These are phyloP conservation scores for Lycia hirtaria DNA, from an alignment of 2,888 invertebrate species.

Conservation along the genomic window DNA sequence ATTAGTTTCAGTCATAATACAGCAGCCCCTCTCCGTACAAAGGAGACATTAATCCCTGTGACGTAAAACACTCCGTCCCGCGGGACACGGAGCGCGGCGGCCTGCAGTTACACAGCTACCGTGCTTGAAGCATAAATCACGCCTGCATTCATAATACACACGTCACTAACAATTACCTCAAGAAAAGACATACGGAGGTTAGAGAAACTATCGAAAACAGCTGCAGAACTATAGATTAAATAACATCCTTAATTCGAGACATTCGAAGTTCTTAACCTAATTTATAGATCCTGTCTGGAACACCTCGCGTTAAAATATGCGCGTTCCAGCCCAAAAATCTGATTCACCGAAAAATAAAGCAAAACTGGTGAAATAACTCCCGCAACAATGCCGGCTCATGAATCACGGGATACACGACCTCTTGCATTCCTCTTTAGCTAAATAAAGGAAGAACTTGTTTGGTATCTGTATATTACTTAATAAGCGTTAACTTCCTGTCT, in stretches of 20 bases:
- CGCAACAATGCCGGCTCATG: constrained; percentile 43
- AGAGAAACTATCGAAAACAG: neutral
- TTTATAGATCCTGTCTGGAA: constrained; percentile 15
- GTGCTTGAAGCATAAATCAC: constrained; percentile 32
- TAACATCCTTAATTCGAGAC: neutral
- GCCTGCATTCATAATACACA: constrained; percentile 20
- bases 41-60: constrained; percentile 9
- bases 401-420: constrained; percentile 44
- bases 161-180: constrained; percentile 16
- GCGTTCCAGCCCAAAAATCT: constrained; percentile 37
- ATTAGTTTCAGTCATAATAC: constrained; percentile 1
- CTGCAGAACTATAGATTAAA: neutral
- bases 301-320: constrained; percentile 37
- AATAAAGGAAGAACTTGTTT: constrained; percentile 35
- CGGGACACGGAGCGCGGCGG: constrained; percentile 9
- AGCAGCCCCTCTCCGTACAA: constrained; percentile 1
- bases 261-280: neutral
- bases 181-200: constrained; percentile 4
- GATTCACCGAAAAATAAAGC: constrained; percentile 39
- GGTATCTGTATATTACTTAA: constrained; percentile 33
- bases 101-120: constrained; percentile 4
- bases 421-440: constrained; percentile 44
- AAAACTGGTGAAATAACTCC: constrained; percentile 29
- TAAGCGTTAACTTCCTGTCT: constrained; percentile 9
- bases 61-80: constrained; percentile 15